A percentile compares a stretch with the other conserved stretches of the same genome.
Conservation (phyloP, 1,140 invertebrate species). For the Maniola jurtina region DNA sequence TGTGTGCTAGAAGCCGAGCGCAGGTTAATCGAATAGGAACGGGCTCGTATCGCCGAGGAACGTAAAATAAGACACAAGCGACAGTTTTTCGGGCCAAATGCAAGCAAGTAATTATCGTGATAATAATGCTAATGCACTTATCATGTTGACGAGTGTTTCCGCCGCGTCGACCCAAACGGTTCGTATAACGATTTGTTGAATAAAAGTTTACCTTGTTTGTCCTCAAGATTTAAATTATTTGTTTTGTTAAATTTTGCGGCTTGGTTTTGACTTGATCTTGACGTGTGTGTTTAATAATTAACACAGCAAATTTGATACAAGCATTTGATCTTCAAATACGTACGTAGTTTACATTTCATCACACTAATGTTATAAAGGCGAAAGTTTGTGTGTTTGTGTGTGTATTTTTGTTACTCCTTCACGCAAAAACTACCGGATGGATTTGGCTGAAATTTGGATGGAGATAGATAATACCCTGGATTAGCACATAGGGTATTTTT, state of each 20-base stretch:
- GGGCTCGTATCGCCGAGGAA: conserved; percentile 43
- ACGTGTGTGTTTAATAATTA: background rate
- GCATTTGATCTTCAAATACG: too few species aligned
- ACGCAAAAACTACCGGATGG: too few species aligned
- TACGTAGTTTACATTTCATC: too few species aligned
- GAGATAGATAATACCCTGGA: too few species aligned
- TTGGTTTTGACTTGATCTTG: background rate
- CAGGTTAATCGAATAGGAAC: background rate
- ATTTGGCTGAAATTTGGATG: too few species aligned
- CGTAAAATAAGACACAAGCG: conserved; percentile 65
- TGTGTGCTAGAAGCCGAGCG: background rate
- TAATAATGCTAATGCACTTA: conserved; percentile 79
- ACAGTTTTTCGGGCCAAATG: conserved; percentile 71
- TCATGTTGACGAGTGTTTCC: conserved; percentile 74
- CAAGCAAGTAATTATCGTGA: conserved; percentile 76
- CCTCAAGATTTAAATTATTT: conserved; percentile 9
- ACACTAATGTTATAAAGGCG: too few species aligned
- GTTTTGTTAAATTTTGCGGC: conserved; percentile 1
- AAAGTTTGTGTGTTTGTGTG: too few species aligned
- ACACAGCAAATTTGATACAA: too few species aligned
- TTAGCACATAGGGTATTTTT: too few species aligned
- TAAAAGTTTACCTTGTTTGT: conserved; percentile 17
- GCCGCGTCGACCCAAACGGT: conserved; percentile 43
- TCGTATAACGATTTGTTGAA: conserved; percentile 53
- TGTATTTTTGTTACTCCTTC: too few species aligned